These are phyloP conservation scores for Ceuthmochares aereus DNA, from an alignment of 2,113 vertebrate genomes.

Conservation along the genomic window DNA sequence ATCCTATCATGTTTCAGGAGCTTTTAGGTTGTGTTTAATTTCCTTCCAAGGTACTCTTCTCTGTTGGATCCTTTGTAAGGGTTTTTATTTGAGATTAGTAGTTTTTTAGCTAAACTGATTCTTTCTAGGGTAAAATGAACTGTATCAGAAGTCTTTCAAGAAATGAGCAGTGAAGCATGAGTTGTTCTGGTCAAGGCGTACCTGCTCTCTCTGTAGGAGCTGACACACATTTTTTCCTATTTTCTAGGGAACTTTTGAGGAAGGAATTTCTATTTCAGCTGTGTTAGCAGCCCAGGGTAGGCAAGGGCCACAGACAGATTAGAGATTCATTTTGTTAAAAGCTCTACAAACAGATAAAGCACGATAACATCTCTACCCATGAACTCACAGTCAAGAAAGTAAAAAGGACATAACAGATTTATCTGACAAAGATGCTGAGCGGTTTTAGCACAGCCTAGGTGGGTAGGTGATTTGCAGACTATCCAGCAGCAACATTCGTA, in stretches of 20 bases:
- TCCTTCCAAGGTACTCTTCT: neutral
- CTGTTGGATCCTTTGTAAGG: neutral
- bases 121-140: neutral
- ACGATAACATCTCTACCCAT: neutral
- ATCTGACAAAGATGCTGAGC: neutral
- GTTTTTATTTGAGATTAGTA: neutral
- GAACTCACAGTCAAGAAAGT: neutral
- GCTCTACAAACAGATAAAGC: neutral
- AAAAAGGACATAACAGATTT: neutral
- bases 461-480: neutral
- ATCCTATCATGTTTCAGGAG: neutral
- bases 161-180: neutral
- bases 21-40: constrained; percentile 5
- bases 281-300: neutral
- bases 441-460: neutral
- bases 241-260: neutral
- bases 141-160: neutral
- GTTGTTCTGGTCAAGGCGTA: neutral
- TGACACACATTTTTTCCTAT: neutral
- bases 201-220: neutral
- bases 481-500: neutral
- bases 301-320: neutral
- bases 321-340: neutral
- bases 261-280: neutral
- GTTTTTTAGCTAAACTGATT: neutral